These are phyloP conservation scores for Prunella fulvescens DNA, from an alignment of 2,113 vertebrate species.

Conservation along the genomic window DNA sequence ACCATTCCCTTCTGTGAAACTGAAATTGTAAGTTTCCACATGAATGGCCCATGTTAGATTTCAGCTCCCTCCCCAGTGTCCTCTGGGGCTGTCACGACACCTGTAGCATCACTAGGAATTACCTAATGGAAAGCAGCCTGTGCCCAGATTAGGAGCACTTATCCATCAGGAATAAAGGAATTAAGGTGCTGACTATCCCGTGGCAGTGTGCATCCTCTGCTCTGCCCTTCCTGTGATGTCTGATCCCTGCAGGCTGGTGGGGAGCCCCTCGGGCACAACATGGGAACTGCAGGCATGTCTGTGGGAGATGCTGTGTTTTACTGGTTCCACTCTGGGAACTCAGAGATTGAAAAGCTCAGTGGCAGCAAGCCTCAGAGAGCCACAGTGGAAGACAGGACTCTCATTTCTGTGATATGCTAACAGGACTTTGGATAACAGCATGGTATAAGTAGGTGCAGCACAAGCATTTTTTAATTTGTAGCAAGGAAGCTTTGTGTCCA, in stretches of 20 bases:
- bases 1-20: not conserved
- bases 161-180: fast-evolving
- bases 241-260: not conserved
- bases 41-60: not conserved
- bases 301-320: not conserved
- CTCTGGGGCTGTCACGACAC: not conserved
- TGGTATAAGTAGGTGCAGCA: not conserved
- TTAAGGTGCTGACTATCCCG: fast-evolving
- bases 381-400: not conserved
- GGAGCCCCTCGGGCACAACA: fast-evolving
- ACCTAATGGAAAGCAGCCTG: not conserved
- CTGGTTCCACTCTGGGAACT: not conserved
- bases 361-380: not conserved
- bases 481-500: not conserved
- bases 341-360: not conserved
- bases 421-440: not conserved
- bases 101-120: not conserved
- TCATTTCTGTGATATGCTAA: not conserved
- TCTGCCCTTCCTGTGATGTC: not conserved
- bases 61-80: not conserved
- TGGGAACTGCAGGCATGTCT: not conserved
- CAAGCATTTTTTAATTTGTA: not conserved
- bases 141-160: not conserved
- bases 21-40: not conserved
- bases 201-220: not conserved